Evolutionary conservation across 2,113 vertebrate species (phyloP), one percentile per base, ranked within the genome.

Genomic region (Archocentrus centrarchus): DNA sequence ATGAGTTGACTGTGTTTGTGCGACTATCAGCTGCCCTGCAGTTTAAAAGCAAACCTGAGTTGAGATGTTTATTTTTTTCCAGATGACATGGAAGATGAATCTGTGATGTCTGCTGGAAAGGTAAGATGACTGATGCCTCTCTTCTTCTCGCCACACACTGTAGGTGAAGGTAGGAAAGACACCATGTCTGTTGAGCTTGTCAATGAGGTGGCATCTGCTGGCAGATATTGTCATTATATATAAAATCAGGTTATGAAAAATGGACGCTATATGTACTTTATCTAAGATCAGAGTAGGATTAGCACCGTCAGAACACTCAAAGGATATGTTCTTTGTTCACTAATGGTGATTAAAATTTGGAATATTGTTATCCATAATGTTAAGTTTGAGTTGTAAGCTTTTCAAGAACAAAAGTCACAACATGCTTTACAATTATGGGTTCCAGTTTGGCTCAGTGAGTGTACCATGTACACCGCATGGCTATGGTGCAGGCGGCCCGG

Each of bases 71-170:
- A 32, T 73, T 53, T 70, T 70, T 11, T 39, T 77, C 11, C 94
- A 99, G 98, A 99, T 96, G 98, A 99, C 58, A 97, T 98, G 92
- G 98, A 99, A 89, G 98, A 99, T 76, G 98, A 98, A 86, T 95
- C 97, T 0, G 95, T 98, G 88, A 91, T 97, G 0, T 95, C 98
- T 17, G 97, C 97, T 88, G 98, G 97, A 57, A 99, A 99, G 97
- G 98, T 99, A 96, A 95, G 30, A 76, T 32, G 22, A 61, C 0
- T 6, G 2, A 11, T 35, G 11, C 0, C 37, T 32, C 11, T 24
- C 18, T 59, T 50, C 3, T 30, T 80, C 32, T 27, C 37, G 59
- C 11, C 30, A 47, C 22, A 41, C 3, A 18, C 32, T 81, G 20
- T 22, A 14, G 11, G 13, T 73, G 18, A 35, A 13, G 27, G 20